A percentile compares a stretch with the other conserved stretches of the same genome.
phyloP scores from a whole-genome alignment of 2,888 invertebrate species.

The Philonicus albiceps region DNA sequence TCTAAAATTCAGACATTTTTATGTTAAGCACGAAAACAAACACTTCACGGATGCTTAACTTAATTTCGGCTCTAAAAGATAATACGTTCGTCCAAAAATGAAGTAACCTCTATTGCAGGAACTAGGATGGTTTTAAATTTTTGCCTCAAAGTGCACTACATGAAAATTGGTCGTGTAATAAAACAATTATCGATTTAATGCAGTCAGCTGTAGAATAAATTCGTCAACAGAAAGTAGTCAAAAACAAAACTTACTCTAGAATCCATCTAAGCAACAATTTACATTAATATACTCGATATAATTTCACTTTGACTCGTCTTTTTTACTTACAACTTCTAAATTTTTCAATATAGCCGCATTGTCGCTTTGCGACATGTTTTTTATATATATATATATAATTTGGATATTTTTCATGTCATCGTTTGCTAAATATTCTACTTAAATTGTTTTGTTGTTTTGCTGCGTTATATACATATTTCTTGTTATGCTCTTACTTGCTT shows the following conservation, averaged over 20 bases:
- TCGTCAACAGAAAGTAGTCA: neutral
- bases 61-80: neutral
- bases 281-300: conserved; percentile 25
- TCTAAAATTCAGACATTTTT: conserved; percentile 17
- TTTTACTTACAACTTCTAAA: neutral
- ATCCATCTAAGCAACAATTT: conserved; percentile 37
- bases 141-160: conserved; percentile 10
- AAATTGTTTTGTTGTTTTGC: neutral
- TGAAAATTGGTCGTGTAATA: conserved; percentile 35
- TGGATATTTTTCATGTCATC: neutral
- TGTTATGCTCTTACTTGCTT: neutral
- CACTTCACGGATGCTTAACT: neutral
- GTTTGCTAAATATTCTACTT: neutral
- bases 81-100: neutral
- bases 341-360: neutral
- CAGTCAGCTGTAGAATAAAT: neutral
- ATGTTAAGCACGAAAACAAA: conserved; percentile 13
- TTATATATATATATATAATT: neutral
- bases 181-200: neutral
- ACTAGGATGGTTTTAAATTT: neutral
- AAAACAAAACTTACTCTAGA: neutral
- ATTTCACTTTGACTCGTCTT: neutral
- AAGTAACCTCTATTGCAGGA: conserved; percentile 14
- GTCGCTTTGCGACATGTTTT: neutral
- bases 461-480: neutral